Percentiles rank a stretch among this genome's conserved stretches.
phyloP scores from a whole-genome alignment of 1,140 invertebrate genomes.

The Lutraria rhynchaena region DNA sequence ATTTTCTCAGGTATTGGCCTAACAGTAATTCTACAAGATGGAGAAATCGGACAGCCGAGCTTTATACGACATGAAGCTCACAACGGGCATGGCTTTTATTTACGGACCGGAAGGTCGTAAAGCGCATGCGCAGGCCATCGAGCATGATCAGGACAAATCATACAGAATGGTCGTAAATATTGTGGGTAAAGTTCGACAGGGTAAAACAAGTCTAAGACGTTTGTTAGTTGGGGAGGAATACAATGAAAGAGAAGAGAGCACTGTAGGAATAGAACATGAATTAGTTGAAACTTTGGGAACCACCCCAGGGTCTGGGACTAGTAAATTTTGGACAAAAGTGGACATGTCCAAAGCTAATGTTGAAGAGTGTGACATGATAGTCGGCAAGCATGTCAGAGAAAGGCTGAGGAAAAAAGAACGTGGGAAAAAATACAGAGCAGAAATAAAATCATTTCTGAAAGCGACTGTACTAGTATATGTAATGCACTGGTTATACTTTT shows the following conservation, averaged over 20 bases:
- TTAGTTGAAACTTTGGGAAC: conserved; percentile 66
- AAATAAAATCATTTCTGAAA: conserved; percentile 59
- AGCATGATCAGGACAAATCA: conserved; percentile 58
- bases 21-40: too few relatives aligned
- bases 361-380: conserved; percentile 61
- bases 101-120: conserved; percentile 65
- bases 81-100: conserved; percentile 63
- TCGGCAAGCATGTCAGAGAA: conserved; percentile 60
- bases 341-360: conserved; percentile 58
- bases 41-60: conserved; percentile 40
- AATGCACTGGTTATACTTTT: conserved; percentile 51
- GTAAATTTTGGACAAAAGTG: conserved; percentile 49
- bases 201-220: conserved; percentile 66
- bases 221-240: conserved; percentile 63
- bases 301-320: not conserved
- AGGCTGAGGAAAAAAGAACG: conserved; percentile 44
- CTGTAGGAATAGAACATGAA: conserved; percentile 69
- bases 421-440: conserved; percentile 32
- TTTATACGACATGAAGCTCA: conserved; percentile 65
- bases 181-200: conserved; percentile 66
- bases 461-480: conserved; percentile 56
- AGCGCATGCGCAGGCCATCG: conserved; percentile 61
- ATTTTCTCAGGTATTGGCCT: too few relatives aligned
- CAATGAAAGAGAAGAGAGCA: conserved; percentile 64
- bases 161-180: conserved; percentile 66